Evolutionary conservation across 2,888 invertebrate species (phyloP).

Genomic region (Mimachlamys varia): DNA sequence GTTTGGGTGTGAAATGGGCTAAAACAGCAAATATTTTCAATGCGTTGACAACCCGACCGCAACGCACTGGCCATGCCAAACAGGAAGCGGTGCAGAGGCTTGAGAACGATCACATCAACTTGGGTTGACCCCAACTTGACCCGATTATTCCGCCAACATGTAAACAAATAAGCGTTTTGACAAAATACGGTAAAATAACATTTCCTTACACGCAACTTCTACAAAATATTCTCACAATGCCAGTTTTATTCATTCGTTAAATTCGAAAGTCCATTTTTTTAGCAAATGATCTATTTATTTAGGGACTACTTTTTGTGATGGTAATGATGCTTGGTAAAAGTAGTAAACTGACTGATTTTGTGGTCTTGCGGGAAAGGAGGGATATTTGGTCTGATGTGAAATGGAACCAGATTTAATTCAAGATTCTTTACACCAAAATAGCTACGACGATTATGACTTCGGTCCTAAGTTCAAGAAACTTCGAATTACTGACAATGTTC

Average conservation of each 20-base stretch:
- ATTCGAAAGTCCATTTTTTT: background rate
- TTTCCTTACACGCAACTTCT: background rate
- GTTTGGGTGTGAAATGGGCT: slow-evolving; percentile 10
- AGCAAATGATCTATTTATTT: background rate
- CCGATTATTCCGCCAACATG: background rate
- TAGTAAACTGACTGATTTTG: slow-evolving; percentile 12
- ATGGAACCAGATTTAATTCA: slow-evolving; percentile 74
- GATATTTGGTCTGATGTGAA: slow-evolving; percentile 44
- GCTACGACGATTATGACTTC: slow-evolving; percentile 76
- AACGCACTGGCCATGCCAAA: slow-evolving; percentile 18
- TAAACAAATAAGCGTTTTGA: background rate
- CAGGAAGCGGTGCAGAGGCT: slow-evolving; percentile 30
- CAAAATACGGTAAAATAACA: background rate
- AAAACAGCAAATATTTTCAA: slow-evolving; percentile 27
- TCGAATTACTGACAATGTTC: slow-evolving; percentile 77
- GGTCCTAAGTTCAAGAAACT: slow-evolving; percentile 73
- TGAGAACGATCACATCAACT: background rate
- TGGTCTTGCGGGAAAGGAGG: slow-evolving; percentile 19
- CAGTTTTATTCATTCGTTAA: background rate
- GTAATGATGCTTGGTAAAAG: background rate
- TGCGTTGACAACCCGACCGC: slow-evolving; percentile 20
- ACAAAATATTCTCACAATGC: background rate
- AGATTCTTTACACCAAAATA: slow-evolving; percentile 59
- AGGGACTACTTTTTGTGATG: background rate
- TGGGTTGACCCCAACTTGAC: background rate